A percentile compares a stretch with the other conserved stretches of the same genome.
Conservation (phyloP, 2,888 invertebrate genomes). For the Harpalus rufipes region DNA sequence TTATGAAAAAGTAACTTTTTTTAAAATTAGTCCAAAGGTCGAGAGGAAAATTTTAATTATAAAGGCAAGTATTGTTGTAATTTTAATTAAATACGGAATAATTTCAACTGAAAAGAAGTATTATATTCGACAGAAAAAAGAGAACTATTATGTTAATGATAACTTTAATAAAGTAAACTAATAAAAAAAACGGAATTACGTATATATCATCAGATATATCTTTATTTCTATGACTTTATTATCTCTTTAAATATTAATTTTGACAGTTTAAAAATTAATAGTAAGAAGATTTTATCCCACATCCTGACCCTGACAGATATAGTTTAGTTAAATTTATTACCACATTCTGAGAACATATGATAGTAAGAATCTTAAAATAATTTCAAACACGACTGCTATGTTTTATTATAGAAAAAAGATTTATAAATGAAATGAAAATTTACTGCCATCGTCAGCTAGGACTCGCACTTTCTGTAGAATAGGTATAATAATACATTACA, state of each 20-base stretch:
- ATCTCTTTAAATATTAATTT: neutral
- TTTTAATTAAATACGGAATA: conserved; percentile 4
- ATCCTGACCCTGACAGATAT: conserved; percentile 1
- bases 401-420: neutral
- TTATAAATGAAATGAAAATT: neutral
- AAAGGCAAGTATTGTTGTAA: neutral
- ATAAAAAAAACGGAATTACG: neutral
- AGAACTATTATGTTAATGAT: neutral
- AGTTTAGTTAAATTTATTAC: neutral
- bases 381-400: neutral
- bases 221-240: neutral
- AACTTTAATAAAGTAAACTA: neutral
- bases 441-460: too few species aligned
- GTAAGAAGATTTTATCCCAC: neutral
- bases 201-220: neutral
- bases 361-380: neutral
- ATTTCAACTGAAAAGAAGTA: neutral
- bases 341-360: neutral
- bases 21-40: conserved; percentile 29
- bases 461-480: too few species aligned
- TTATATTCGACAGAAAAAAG: conserved; percentile 5
- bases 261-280: neutral
- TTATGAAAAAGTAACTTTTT: conserved; percentile 18
- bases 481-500: too few species aligned
- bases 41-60: conserved; percentile 16